These are phyloP conservation scores for Acipenser transmontanus DNA, from an alignment of 2,797 vertebrate species.

Conservation along the genomic window DNA sequence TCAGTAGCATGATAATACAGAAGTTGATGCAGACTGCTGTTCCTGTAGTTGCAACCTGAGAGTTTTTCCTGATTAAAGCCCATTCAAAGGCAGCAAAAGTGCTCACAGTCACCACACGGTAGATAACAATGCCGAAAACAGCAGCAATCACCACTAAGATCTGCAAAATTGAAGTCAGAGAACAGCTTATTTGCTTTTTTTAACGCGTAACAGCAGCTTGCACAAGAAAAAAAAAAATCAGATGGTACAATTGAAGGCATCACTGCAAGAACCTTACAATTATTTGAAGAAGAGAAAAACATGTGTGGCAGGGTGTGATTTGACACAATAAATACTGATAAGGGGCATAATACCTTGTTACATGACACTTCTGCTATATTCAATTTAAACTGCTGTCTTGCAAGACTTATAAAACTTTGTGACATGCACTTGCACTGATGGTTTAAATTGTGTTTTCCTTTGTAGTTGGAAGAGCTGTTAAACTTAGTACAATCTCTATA, in stretches of 20 bases:
- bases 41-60: slow-evolving; percentile 87
- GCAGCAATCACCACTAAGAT: slow-evolving; percentile 90
- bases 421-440: no score
- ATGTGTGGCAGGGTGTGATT: no score
- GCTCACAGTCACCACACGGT: slow-evolving; percentile 89
- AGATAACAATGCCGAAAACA: slow-evolving; percentile 89
- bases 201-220: slow-evolving; percentile 6
- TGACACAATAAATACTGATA: no score
- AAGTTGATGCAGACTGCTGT: slow-evolving; percentile 93
- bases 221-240: background rate
- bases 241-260: background rate
- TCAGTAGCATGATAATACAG: slow-evolving; percentile 89
- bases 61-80: slow-evolving; percentile 90
- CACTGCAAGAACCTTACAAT: background rate
- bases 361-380: no score
- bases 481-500: no score
- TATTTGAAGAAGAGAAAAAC: background rate
- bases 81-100: slow-evolving; percentile 89
- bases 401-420: no score
- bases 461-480: no score
- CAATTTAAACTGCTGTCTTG: no score
- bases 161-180: slow-evolving; percentile 40
- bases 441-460: no score
- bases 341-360: no score
- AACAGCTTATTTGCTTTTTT: slow-evolving; percentile 12